Percentiles rank a stretch among this genome's conserved stretches.
These are phyloP conservation scores for Scaptodrosophila latifasciaeformis DNA, from an alignment of 2,888 invertebrate genomes.

Conservation along the genomic window DNA sequence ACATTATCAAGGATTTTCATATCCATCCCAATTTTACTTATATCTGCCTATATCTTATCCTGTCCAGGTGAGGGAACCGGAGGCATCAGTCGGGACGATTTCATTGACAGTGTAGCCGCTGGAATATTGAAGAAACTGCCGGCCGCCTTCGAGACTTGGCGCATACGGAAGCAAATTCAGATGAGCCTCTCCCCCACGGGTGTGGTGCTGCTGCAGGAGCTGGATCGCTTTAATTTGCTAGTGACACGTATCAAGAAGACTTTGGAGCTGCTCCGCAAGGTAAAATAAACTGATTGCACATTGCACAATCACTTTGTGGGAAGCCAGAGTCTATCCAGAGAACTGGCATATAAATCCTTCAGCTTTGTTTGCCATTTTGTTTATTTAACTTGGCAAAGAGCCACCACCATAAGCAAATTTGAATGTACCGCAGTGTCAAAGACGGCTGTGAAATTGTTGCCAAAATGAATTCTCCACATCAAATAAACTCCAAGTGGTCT, in stretches of 20 bases:
- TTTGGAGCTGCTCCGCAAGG: slow-evolving; percentile 83
- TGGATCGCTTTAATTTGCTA: slow-evolving; percentile 90
- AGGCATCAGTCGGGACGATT: slow-evolving; percentile 89
- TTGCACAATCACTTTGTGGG: too few relatives aligned
- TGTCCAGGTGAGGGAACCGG: slow-evolving; percentile 80
- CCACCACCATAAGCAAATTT: slow-evolving; percentile 42
- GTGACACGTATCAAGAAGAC: slow-evolving; percentile 83
- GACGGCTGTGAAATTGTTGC: slow-evolving; percentile 46
- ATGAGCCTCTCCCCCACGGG: slow-evolving; percentile 87
- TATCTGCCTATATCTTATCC: slow-evolving; percentile 6
- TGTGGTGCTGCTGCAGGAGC: slow-evolving; percentile 90
- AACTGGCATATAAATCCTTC: slow-evolving; percentile 57
- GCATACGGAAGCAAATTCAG: slow-evolving; percentile 87
- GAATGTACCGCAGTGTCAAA: slow-evolving; percentile 18
- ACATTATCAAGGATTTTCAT: slow-evolving; percentile 30
- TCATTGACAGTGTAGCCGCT: slow-evolving; percentile 85
- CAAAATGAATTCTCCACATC: slow-evolving; percentile 64
- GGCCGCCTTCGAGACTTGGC: slow-evolving; percentile 84
- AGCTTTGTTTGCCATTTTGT: slow-evolving; percentile 60
- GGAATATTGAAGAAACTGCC: slow-evolving; percentile 88
- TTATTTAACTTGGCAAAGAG: slow-evolving; percentile 57
- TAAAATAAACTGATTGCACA: slow-evolving; percentile 38
- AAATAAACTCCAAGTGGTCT: slow-evolving; percentile 47
- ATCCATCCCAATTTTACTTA: slow-evolving; percentile 31
- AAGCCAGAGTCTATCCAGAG: slow-evolving; percentile 47